Evolutionary conservation across 2,797 vertebrate genomes (phyloP), one percentile per base, ranked within the genome.

Genomic region (Enteromius mattozi): DNA sequence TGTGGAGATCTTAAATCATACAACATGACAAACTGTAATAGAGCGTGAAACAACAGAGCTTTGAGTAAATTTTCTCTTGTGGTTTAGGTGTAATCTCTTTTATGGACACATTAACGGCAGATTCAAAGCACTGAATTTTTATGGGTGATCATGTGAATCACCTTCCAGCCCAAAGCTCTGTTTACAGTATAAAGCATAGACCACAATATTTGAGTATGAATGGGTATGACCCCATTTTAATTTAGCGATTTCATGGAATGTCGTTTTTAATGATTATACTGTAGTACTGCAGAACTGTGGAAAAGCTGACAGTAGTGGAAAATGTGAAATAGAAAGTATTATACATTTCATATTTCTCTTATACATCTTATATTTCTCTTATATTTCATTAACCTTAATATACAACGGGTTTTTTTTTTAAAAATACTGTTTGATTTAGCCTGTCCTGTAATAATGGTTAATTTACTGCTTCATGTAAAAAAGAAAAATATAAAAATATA

Each of bases 1-100:
- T 12, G 40, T n/a, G 27, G 4, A 8, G 19, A 47, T 74, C 51
- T 63, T 47, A 74, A 81, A 81, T 47, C 49, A 78, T 4, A 70
- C 24, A 81, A 61, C 12, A 72, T n/a, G 27, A 47, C 35, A 8
- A 45, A 71, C 14, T 13, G 19, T 27, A 1, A 27, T 13, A 40
- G 19, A 81, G 14, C 49, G 21, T 4, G 24, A 2, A 9, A 19
- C 61, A 78, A 42, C 16, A 45, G 37, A 12, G 16, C 7, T n/a
- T 80, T 27, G 21, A 37, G 16, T 49, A 3, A 0, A n/a, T 37
- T 56, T 45, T 13, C 21, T 17, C 4, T 78, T 24, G 8, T 56
- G 35, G 6, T 56, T 80, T 30, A 63, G 4, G 35, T 54, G 45
- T 54, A 35, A 19, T 19, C 3, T 80, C 1, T 70, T 27, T 21